phyloP scores from a whole-genome alignment of 2,113 vertebrate genomes.

The Panurus biarmicus region DNA sequence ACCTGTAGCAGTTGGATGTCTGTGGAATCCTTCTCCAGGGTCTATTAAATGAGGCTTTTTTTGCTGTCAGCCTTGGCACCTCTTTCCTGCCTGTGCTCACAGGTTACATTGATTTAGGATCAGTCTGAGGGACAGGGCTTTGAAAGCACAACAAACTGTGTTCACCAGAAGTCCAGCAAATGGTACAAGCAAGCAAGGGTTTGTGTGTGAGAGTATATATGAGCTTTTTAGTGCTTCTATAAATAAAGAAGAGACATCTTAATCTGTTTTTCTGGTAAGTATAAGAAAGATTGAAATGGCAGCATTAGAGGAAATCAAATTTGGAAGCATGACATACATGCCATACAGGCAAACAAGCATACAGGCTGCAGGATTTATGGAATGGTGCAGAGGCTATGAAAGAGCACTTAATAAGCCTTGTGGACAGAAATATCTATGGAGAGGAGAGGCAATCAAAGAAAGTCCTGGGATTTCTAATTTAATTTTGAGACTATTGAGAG shows the following conservation, averaged over 20 bases:
- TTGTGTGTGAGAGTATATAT: not conserved
- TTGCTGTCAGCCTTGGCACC: not conserved
- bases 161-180: not conserved
- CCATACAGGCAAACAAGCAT: not conserved
- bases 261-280: not conserved
- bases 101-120: not conserved
- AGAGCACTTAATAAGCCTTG: not conserved
- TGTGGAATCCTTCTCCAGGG: not conserved
- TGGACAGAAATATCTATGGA: not conserved
- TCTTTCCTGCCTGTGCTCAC: not conserved
- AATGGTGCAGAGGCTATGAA: not conserved
- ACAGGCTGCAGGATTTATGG: not conserved
- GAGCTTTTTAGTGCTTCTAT: not conserved
- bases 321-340: not conserved
- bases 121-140: not conserved
- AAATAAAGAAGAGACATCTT: not conserved
- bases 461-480: not conserved
- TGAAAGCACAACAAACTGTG: not conserved
- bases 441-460: not conserved
- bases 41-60: not conserved
- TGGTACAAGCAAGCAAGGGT: not conserved
- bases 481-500: not conserved
- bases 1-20: not conserved
- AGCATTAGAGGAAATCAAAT: not conserved
- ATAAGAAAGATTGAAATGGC: not conserved